phyloP scores from a whole-genome alignment of 2,113 vertebrate species.

The Oreochromis tanganicae region DNA sequence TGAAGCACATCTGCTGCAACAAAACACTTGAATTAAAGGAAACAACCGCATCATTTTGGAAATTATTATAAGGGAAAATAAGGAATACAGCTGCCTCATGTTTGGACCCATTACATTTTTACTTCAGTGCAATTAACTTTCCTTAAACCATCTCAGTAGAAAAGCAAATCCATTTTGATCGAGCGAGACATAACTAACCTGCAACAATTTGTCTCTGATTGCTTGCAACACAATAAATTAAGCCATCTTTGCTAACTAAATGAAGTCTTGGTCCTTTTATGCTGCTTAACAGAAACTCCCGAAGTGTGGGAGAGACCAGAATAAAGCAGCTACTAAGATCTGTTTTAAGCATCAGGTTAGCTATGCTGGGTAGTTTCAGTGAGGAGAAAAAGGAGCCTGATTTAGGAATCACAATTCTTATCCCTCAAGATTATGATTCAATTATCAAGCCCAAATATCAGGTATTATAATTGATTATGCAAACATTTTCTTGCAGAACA shows the following conservation, averaged over 20 bases:
- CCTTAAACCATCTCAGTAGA: not conserved
- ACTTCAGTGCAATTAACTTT: not conserved
- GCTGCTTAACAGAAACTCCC: not conserved
- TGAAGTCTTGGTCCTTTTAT: not conserved
- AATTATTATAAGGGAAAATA: not conserved
- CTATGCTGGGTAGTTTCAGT: rapidly evolving
- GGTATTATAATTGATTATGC: not conserved
- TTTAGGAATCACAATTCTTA: not conserved
- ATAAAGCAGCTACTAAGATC: not conserved
- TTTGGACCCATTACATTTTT: not conserved
- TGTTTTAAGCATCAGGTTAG: not conserved
- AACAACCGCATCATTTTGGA: not conserved
- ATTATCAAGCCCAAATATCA: not conserved
- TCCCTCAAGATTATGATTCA: not conserved
- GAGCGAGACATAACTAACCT: not conserved
- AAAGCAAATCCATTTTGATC: not conserved
- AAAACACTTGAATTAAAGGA: not conserved
- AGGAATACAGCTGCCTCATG: not conserved
- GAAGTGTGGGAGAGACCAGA: rapidly evolving
- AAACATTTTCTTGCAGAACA: not conserved
- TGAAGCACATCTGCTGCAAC: slow-evolving; percentile 14
- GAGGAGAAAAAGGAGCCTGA: rapidly evolving
- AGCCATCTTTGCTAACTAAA: not conserved
- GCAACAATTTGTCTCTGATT: not conserved
- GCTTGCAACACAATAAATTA: not conserved